phyloP scores from a whole-genome alignment of 2,888 invertebrate species.

The Pandemis heparana region DNA sequence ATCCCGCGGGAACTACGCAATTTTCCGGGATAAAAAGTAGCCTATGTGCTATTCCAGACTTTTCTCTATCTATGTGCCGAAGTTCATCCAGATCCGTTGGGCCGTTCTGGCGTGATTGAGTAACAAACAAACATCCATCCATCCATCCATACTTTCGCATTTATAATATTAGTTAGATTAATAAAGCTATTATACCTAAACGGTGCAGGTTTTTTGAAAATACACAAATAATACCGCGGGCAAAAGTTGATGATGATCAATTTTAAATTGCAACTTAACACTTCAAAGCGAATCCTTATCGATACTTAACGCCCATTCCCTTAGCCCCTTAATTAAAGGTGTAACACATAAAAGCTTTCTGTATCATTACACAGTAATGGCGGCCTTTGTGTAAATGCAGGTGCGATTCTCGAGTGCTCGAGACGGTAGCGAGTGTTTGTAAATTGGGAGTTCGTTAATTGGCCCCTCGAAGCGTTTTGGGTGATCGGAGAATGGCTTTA shows the following conservation, averaged over 20 bases:
- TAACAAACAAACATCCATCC: too few species aligned
- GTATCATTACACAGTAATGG: conserved; percentile 16
- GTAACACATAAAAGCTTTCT: conserved; percentile 16
- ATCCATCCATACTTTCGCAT: too few species aligned
- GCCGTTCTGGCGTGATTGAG: too few species aligned
- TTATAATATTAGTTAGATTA: too few species aligned
- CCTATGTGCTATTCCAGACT: too few species aligned
- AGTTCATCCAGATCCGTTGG: too few species aligned
- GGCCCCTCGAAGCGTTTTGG: not conserved
- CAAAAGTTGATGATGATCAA: too few species aligned
- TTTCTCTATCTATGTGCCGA: too few species aligned
- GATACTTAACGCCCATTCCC: conserved; percentile 3
- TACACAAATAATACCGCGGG: not conserved
- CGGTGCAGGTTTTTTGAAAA: too few species aligned
- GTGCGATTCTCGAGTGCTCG: not conserved
- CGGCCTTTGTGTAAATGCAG: conserved; percentile 11
- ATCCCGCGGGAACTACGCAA: too few species aligned
- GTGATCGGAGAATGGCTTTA: not conserved
- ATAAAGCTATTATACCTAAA: too few species aligned
- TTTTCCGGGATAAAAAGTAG: too few species aligned
- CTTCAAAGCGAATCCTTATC: not conserved
- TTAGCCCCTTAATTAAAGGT: conserved; percentile 14
- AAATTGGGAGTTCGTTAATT: conserved; percentile 9
- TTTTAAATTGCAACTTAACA: not conserved
- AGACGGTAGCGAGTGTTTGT: not conserved